phyloP scores from a whole-genome alignment of 1,140 invertebrate genomes.

The Halictus rubicundus region DNA sequence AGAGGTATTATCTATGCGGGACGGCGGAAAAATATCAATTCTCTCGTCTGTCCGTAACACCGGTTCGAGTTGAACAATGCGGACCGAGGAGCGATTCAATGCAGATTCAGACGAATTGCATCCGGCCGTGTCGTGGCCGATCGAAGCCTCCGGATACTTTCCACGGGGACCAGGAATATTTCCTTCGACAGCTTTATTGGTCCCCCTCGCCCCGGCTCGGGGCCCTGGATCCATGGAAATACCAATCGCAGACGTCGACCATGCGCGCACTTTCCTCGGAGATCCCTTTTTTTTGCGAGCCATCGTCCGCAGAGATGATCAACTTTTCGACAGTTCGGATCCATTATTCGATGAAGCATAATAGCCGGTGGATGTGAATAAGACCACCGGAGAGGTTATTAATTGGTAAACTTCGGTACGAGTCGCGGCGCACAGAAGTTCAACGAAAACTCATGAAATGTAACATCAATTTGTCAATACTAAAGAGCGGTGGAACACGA shows the following conservation, averaged over 20 bases:
- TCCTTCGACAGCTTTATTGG: constrained; percentile 50
- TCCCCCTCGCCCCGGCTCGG: background rate
- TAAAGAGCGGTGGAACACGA: too few species aligned
- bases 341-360: too few species aligned
- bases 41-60: constrained; percentile 62
- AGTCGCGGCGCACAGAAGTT: too few species aligned
- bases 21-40: constrained; percentile 65
- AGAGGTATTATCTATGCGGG: constrained; percentile 58
- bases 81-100: constrained; percentile 59
- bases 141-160: constrained; percentile 37
- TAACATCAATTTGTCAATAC: too few species aligned
- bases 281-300: background rate
- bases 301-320: background rate
- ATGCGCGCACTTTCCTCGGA: background rate
- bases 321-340: background rate
- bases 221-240: constrained; percentile 17
- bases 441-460: too few species aligned
- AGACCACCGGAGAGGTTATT: too few species aligned
- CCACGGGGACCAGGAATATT: constrained; percentile 35
- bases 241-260: background rate
- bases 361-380: too few species aligned
- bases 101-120: constrained; percentile 65
- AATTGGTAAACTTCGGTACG: too few species aligned
- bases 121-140: constrained; percentile 49
- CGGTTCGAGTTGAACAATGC: constrained; percentile 59